Conservation (phyloP, 2,888 invertebrate genomes). For the Temnothorax unifasciatus region DNA sequence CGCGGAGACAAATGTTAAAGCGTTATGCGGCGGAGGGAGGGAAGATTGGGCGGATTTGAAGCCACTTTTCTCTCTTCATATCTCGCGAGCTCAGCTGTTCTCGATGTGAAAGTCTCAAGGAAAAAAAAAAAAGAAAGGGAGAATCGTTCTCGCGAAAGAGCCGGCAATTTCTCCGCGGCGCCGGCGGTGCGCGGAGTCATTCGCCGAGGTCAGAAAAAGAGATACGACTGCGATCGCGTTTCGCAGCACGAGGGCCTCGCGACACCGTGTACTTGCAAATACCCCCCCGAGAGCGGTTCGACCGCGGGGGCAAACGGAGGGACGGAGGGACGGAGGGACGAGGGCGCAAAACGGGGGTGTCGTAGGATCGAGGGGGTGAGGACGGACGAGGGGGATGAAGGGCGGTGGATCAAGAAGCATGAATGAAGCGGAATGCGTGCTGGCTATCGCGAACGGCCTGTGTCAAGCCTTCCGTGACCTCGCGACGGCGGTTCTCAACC, state of each 20-base stretch:
- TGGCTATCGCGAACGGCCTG: conserved; percentile 83
- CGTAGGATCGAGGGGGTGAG: conserved; percentile 59
- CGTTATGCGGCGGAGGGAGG: neutral
- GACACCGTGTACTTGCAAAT: conserved; percentile 51
- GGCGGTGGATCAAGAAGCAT: conserved; percentile 83
- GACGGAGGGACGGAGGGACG: neutral
- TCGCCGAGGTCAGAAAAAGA: conserved; percentile 53
- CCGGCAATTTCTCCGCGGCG: conserved; percentile 34
- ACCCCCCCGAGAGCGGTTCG: conserved; percentile 61
- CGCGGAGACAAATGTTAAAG: conserved; percentile 34
- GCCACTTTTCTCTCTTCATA: conserved; percentile 24
- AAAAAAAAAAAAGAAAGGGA: neutral
- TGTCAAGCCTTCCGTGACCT: conserved; percentile 84
- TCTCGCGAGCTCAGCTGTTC: conserved; percentile 49
- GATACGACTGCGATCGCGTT: conserved; percentile 51
- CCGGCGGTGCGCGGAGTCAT: conserved; percentile 33
- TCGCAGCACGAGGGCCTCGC: conserved; percentile 51
- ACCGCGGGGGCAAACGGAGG: conserved; percentile 56
- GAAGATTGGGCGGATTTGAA: conserved; percentile 12
- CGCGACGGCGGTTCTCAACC: conserved; percentile 82
- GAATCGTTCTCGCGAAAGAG: conserved; percentile 36
- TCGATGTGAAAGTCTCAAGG: conserved; percentile 35
- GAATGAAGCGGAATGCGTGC: conserved; percentile 85
- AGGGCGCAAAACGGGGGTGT: conserved; percentile 55
- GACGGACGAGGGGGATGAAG: conserved; percentile 23